Percentiles rank a stretch among this genome's conserved stretches.
Conservation (phyloP, 2,888 invertebrate genomes). For the Drosophila cognata region DNA sequence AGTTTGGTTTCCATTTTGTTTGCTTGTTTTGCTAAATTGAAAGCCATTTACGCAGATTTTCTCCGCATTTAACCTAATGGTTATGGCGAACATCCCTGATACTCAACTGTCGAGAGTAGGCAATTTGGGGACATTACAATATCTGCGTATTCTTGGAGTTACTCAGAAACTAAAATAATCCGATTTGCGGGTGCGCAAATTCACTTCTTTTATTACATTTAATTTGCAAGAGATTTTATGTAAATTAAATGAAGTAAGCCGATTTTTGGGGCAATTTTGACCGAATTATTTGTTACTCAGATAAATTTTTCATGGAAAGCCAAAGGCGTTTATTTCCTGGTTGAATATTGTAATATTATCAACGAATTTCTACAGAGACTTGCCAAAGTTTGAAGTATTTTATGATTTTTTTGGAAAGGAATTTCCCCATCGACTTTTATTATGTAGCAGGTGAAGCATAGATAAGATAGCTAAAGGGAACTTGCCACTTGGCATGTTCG, state of each 20-base stretch:
- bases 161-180: neutral
- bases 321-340: neutral
- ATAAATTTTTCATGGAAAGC: neutral
- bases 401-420: slow-evolving; percentile 10
- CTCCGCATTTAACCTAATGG: slow-evolving; percentile 47
- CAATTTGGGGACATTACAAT: neutral
- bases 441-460: slow-evolving; percentile 37
- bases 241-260: neutral
- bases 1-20: slow-evolving; percentile 41
- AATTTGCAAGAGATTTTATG: neutral
- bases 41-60: slow-evolving; percentile 55
- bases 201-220: neutral
- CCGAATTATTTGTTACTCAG: neutral
- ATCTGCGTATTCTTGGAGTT: neutral
- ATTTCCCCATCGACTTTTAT: slow-evolving; percentile 21
- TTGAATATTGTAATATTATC: neutral
- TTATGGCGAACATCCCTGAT: slow-evolving; percentile 20
- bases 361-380: too few species aligned
- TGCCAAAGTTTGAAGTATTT: slow-evolving; percentile 17
- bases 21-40: slow-evolving; percentile 52
- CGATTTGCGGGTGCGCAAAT: neutral
- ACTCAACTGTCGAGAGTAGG: slow-evolving; percentile 1
- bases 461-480: slow-evolving; percentile 31
- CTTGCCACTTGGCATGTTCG: slow-evolving; percentile 30
- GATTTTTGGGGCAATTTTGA: neutral